phyloP scores from a whole-genome alignment of 2,797 vertebrate genomes.

The Percopsis omiscomaycus region DNA sequence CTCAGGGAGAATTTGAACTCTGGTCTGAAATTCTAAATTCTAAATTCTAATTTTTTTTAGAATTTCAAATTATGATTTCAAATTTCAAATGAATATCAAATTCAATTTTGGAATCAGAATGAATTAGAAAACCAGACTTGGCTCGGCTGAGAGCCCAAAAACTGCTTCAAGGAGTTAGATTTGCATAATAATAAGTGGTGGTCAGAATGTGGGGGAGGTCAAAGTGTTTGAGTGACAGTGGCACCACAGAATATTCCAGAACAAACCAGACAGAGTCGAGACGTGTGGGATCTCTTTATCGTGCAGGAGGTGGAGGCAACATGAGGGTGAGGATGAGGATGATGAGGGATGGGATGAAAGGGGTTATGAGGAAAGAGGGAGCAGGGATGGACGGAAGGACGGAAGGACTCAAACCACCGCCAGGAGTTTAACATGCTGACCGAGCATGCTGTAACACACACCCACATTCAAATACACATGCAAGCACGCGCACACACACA shows the following conservation, averaged over 20 bases:
- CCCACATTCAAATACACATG: neutral
- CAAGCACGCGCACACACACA: neutral
- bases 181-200: no score
- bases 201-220: no score
- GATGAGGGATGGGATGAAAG: slow-evolving; percentile 8
- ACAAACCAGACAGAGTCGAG: slow-evolving; percentile 50
- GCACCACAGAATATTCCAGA: slow-evolving; percentile 39
- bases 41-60: no score
- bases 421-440: slow-evolving; percentile 45
- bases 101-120: no score
- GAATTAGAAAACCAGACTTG: no score
- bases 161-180: no score
- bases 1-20: slow-evolving; percentile 12
- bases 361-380: slow-evolving; percentile 20
- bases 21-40: neutral
- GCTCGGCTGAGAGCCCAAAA: no score
- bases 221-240: slow-evolving; percentile 2
- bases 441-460: slow-evolving; percentile 12
- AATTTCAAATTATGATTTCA: no score
- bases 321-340: slow-evolving; percentile 19
- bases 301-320: slow-evolving; percentile 40
- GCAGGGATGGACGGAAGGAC: slow-evolving; percentile 1
- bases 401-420: slow-evolving; percentile 34
- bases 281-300: slow-evolving; percentile 46
- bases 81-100: no score